These are phyloP conservation scores for Patella pellucida DNA, from an alignment of 2,888 invertebrate species.

Conservation along the genomic window DNA sequence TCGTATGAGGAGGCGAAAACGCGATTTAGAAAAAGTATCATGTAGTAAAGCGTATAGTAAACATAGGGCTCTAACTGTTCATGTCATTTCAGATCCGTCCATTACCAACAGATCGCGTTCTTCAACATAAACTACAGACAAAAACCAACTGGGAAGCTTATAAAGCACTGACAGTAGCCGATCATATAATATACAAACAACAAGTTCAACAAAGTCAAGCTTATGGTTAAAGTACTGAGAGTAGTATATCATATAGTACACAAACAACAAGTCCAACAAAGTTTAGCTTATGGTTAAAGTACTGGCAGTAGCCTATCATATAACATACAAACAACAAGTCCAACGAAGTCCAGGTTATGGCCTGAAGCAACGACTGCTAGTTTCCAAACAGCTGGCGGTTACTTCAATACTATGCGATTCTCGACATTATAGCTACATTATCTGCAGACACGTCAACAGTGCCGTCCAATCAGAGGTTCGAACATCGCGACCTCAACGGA, in stretches of 20 bases:
- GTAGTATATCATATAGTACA: no score
- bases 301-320: slow-evolving; percentile 42
- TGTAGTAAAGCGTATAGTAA: no score
- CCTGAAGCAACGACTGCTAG: no score
- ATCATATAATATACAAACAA: slow-evolving; percentile 38
- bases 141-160: slow-evolving; percentile 61
- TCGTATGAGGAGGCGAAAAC: no score
- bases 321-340: slow-evolving; percentile 38
- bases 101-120: slow-evolving; percentile 45
- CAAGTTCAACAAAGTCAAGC: slow-evolving; percentile 25
- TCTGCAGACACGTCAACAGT: no score
- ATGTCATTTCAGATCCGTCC: slow-evolving; percentile 48
- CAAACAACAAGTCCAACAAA: slow-evolving; percentile 28
- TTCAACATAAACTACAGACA: slow-evolving; percentile 60
- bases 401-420: no score
- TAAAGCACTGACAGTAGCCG: slow-evolving; percentile 50
- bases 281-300: slow-evolving; percentile 33
- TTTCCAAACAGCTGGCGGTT: no score
- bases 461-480: no score
- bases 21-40: not conserved
- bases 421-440: no score
- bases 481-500: no score
- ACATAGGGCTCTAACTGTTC: not conserved
- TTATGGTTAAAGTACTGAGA: no score
- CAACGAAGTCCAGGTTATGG: slow-evolving; percentile 1